phyloP scores from a whole-genome alignment of 1,140 invertebrate species.

The Spodoptera litura region DNA sequence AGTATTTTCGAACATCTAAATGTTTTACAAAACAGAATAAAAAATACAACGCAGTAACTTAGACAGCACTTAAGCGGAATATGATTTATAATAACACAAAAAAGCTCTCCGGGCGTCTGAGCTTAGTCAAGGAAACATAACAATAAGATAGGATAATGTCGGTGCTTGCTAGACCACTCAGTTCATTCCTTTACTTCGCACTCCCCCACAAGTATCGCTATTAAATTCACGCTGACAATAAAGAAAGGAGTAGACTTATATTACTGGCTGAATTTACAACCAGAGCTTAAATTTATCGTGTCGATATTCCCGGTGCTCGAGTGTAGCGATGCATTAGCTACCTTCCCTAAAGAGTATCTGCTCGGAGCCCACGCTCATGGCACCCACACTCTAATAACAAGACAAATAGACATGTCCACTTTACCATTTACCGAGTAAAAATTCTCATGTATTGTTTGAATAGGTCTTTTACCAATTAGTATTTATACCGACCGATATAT shows the following conservation, averaged over 20 bases:
- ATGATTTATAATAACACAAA: slow-evolving; percentile 16
- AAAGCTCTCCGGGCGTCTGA: not conserved
- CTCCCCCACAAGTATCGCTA: slow-evolving; percentile 15
- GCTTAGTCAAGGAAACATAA: slow-evolving; percentile 18
- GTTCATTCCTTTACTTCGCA: slow-evolving; percentile 31
- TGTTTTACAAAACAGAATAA: not conserved
- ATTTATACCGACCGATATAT: slow-evolving; percentile 76
- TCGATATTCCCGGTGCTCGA: slow-evolving; percentile 21
- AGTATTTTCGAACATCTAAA: not conserved
- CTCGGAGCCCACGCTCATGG: slow-evolving; percentile 67
- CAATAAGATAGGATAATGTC: slow-evolving; percentile 36
- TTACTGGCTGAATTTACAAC: slow-evolving; percentile 28
- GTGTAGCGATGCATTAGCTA: slow-evolving; percentile 54
- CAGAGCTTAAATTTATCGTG: slow-evolving; percentile 34
- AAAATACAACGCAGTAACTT: too few relatives aligned
- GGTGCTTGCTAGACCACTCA: not conserved
- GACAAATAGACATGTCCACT: slow-evolving; percentile 84
- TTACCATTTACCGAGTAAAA: slow-evolving; percentile 85
- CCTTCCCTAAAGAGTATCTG: slow-evolving; percentile 65
- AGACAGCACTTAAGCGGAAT: too few relatives aligned
- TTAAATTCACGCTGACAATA: slow-evolving; percentile 23
- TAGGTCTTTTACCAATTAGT: slow-evolving; percentile 85
- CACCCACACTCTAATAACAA: slow-evolving; percentile 84
- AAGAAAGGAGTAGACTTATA: slow-evolving; percentile 26
- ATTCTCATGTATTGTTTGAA: slow-evolving; percentile 82